phyloP scores from a whole-genome alignment of 1,140 invertebrate species.

The Choristoneura fumiferana region DNA sequence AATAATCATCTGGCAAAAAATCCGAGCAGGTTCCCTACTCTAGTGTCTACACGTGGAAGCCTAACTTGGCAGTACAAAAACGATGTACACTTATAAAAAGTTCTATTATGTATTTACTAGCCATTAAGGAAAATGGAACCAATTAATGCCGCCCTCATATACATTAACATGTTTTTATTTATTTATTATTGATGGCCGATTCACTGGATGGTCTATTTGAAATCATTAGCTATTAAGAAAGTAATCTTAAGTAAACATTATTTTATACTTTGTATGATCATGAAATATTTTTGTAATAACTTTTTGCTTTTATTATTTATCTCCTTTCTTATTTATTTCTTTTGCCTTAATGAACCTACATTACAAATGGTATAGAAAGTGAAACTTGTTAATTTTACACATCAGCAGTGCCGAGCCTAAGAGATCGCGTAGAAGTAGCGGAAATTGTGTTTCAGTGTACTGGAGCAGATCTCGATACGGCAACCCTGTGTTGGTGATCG shows the following conservation, averaged over 20 bases:
- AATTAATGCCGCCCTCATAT: no score
- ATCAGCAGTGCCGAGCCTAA: neutral
- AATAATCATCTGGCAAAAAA: no score
- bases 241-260: neutral
- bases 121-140: neutral
- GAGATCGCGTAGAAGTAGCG: constrained; percentile 21
- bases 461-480: constrained; percentile 55
- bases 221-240: neutral
- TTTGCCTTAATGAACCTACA: no score
- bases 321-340: no score
- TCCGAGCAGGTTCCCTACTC: no score
- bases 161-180: no score
- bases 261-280: neutral
- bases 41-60: no score
- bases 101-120: neutral
- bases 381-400: neutral
- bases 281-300: constrained; percentile 9
- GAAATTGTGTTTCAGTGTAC: constrained; percentile 48
- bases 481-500: constrained; percentile 55
- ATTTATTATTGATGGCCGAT: neutral
- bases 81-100: no score
- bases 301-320: neutral
- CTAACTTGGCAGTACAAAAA: no score
- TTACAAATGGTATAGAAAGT: neutral
- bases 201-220: neutral